Conservation (phyloP, 37 sponge, comb jelly and placozoan genomes). For the Bolinopsis microptera region DNA sequence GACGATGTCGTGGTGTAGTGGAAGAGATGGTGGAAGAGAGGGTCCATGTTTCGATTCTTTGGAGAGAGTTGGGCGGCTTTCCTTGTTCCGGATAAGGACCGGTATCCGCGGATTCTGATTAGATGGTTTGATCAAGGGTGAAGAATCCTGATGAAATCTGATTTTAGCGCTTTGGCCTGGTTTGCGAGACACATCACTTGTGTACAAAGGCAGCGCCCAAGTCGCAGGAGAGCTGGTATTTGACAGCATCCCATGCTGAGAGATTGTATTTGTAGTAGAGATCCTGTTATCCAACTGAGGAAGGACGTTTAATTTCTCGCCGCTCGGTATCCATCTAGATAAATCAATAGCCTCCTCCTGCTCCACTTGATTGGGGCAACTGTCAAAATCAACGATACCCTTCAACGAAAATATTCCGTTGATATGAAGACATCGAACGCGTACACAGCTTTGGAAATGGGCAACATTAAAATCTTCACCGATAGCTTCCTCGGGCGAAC, state of each 20-base stretch:
- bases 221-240: not conserved
- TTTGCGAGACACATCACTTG: not conserved
- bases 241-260: not conserved
- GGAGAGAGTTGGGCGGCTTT: not conserved
- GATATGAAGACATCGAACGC: not conserved
- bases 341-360: not conserved
- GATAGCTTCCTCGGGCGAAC: too few relatives aligned
- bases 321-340: not conserved
- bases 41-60: not conserved
- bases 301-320: too few relatives aligned
- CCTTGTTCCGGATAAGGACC: not conserved
- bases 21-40: not conserved
- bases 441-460: too few relatives aligned
- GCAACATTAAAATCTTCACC: too few relatives aligned
- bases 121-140: not conserved
- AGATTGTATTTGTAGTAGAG: not conserved
- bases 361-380: not conserved
- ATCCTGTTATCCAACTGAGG: not conserved
- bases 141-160: not conserved
- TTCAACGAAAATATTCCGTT: not conserved
- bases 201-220: not conserved
- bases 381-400: not conserved
- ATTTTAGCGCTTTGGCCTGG: not conserved
- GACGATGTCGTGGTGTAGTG: not conserved
- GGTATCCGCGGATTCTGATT: not conserved